Conservation (phyloP, 2,888 invertebrate species). For the Xestia ashworthii region DNA sequence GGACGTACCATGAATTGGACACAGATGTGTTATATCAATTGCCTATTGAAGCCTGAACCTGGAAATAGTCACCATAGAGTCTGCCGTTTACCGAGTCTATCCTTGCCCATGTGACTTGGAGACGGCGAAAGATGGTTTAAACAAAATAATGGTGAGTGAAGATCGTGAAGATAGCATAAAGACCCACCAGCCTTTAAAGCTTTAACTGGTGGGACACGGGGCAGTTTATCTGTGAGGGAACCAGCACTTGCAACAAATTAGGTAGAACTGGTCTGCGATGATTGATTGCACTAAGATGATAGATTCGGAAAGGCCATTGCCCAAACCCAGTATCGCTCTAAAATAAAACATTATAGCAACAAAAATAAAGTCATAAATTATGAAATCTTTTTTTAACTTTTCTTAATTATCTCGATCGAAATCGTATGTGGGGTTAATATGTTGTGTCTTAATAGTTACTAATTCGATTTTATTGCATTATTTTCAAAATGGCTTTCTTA, state of each 20-base stretch:
- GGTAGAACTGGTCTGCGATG: neutral
- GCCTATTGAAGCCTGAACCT: slow-evolving; percentile 11
- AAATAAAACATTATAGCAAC: too few species aligned
- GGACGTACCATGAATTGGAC: slow-evolving; percentile 38
- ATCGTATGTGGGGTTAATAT: too few species aligned
- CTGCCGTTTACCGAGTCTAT: neutral
- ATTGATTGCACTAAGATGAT: neutral
- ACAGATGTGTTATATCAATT: slow-evolving; percentile 33
- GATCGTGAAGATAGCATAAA: neutral
- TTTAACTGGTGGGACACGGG: neutral
- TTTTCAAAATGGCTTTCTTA: too few species aligned
- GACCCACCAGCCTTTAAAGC: neutral
- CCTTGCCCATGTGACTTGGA: neutral
- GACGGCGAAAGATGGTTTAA: neutral
- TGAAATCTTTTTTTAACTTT: too few species aligned
- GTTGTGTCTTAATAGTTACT: too few species aligned
- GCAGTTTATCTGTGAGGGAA: neutral
- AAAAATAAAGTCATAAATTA: too few species aligned
- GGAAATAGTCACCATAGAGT: neutral
- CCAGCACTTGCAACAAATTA: neutral
- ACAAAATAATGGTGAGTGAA: neutral
- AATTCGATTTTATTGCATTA: too few species aligned
- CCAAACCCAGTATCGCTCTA: too few species aligned
- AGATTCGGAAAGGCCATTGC: neutral
- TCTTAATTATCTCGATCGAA: too few species aligned